Base-by-base conservation (phyloP, 1,140 invertebrate species). In the Bombus impatiens region DNA sequence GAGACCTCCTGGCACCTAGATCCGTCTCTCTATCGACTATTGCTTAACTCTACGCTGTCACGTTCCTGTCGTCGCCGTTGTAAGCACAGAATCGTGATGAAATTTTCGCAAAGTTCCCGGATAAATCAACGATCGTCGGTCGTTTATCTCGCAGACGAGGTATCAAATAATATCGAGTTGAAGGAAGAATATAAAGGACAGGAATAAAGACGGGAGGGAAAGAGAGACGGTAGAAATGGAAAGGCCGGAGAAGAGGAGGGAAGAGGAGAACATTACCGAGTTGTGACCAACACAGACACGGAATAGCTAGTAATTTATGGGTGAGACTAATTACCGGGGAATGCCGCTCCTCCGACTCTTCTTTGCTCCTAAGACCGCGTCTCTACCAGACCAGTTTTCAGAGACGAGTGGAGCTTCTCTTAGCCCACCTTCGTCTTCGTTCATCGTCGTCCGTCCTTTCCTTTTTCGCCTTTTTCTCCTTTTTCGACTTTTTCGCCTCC, bases 281-380 rank as follows among this genome's bases (percentile, higher is more conserved):
- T 91, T 87, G 87, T 86, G 87, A 89, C 84, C 89, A 91, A 90
- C 90, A 90, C 88, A 93, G 89, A 91, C 92, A 89, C 89, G 93
- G 92, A 94, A 94, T 93, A 92, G 91, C 89, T 90, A 90, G 92
- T 94, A 94, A 94, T 94, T 94, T 94, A 94, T 94, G 93, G 93
- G 93, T 94, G 93, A 94, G 93, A 94, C 93, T 94, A 94, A 94
- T 94, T 94, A 94, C 91, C 92, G 89, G 93, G 91, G 93, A 94
- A 94, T 94, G 93, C 93, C 93, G 93, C 93, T 94, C 88, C 92
- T 93, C 90, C 88, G 89, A 93, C 90, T 92, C 91, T 90, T 87
- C 86, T 93, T 87, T 88, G 92, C 92, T 91, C 89, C 89, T 90
- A 87, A 90, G 89, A 85, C 89, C 88, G 88, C 83, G 86, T 90